Percentiles rank a stretch among this genome's conserved stretches.
phyloP scores from a whole-genome alignment of 2,888 invertebrate species.

The Ornithoptera priamus region DNA sequence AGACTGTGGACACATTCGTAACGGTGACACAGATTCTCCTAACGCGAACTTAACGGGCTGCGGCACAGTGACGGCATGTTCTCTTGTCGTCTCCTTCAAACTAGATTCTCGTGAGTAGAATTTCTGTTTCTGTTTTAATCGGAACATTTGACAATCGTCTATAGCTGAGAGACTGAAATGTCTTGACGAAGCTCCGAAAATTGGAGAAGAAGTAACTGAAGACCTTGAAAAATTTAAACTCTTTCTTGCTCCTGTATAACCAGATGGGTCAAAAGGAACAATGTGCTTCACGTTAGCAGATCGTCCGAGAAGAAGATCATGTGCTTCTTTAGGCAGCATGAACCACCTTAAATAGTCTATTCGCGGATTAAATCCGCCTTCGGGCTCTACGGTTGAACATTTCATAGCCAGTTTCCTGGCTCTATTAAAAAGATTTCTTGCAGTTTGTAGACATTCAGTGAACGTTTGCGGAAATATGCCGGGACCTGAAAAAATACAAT shows the following conservation, averaged over 20 bases:
- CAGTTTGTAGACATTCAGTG: constrained; percentile 88
- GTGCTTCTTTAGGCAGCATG: constrained; percentile 92
- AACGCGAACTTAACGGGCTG: constrained; percentile 83
- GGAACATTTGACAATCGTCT: constrained; percentile 77
- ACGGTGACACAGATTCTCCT: constrained; percentile 82
- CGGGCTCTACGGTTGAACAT: constrained; percentile 86
- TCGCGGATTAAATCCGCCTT: constrained; percentile 84
- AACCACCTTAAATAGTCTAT: constrained; percentile 91
- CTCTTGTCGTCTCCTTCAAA: constrained; percentile 66
- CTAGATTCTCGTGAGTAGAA: constrained; percentile 69
- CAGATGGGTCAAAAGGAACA: constrained; percentile 86
- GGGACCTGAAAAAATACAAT: constrained; percentile 68
- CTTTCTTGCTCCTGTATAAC: constrained; percentile 76
- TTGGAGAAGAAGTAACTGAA: constrained; percentile 68
- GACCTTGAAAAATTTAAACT: constrained; percentile 60
- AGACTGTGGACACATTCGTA: constrained; percentile 54
- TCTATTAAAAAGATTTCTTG: constrained; percentile 87
- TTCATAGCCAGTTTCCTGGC: constrained; percentile 88
- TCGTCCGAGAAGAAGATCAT: constrained; percentile 85
- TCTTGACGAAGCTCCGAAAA: constrained; percentile 79
- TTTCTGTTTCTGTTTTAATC: constrained; percentile 71
- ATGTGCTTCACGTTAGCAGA: constrained; percentile 88
- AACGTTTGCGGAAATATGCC: constrained; percentile 87
- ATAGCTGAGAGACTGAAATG: constrained; percentile 86
- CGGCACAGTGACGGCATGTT: constrained; percentile 46